Conservation (phyloP, 2,113 vertebrate genomes). For the Antigone vipio region DNA sequence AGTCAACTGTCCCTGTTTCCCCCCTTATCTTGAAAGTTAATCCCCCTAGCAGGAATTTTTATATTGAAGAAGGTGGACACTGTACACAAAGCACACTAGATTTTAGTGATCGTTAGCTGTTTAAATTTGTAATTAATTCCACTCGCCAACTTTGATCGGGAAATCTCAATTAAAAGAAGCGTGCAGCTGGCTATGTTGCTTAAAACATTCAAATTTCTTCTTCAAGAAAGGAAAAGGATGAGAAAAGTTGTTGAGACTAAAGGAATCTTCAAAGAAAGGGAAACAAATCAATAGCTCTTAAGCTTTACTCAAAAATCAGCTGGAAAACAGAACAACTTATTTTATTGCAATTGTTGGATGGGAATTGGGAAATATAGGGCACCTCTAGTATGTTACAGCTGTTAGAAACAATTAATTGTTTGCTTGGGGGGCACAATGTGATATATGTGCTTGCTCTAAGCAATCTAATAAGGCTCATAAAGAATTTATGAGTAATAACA, state of each 20-base stretch:
- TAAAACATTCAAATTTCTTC: neutral
- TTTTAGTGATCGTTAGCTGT: neutral
- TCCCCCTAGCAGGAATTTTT: neutral
- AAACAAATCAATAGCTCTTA: neutral
- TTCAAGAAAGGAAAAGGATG: neutral
- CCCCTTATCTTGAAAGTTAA: neutral
- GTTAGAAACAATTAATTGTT: conserved; percentile 26
- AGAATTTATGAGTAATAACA: conserved; percentile 15
- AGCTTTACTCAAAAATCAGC: conserved; percentile 19
- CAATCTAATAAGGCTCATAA: neutral
- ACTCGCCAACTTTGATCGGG: neutral
- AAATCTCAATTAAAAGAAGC: neutral
- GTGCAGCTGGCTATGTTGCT: neutral
- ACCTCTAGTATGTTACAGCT: neutral
- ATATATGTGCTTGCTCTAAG: neutral
- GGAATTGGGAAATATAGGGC: neutral
- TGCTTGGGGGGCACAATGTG: neutral
- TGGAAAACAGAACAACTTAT: conserved; percentile 1
- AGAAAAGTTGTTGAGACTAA: neutral
- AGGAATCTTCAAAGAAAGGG: neutral
- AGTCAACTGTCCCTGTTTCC: neutral
- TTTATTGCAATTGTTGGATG: neutral
- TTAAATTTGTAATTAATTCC: neutral
- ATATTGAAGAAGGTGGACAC: neutral
- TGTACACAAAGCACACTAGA: neutral